These are phyloP conservation scores for Acanthornis magna DNA, from an alignment of 2,797 vertebrate species.

Conservation along the genomic window DNA sequence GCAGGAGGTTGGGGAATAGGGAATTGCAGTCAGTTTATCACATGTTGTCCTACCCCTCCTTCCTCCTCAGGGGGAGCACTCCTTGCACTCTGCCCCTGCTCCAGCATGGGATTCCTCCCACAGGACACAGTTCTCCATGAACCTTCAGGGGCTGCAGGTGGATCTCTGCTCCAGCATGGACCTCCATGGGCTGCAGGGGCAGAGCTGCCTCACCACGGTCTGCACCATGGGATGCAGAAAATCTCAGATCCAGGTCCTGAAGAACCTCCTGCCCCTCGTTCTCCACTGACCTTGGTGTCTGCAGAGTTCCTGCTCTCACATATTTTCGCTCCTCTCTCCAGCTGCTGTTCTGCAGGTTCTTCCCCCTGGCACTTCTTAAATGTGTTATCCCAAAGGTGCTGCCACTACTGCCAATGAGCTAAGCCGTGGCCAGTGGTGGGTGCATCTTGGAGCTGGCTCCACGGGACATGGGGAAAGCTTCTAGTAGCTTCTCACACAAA, in stretches of 20 bases:
- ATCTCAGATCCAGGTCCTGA: neutral
- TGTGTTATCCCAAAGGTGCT: neutral
- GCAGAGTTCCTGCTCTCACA: neutral
- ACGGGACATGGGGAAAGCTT: fast-evolving
- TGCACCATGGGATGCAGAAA: neutral
- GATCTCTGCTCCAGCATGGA: neutral
- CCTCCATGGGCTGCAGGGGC: neutral
- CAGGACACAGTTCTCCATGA: too few relatives aligned
- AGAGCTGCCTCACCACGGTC: neutral
- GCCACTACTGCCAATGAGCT: neutral
- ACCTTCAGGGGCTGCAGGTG: neutral
- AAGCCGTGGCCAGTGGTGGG: neutral
- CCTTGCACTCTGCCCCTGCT: neutral
- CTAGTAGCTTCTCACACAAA: neutral
- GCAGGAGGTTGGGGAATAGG: neutral
- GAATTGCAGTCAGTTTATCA: neutral
- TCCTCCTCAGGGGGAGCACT: neutral
- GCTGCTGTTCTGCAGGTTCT: neutral
- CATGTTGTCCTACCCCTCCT: neutral
- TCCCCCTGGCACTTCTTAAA: neutral
- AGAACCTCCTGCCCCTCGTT: neutral
- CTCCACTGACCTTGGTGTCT: neutral
- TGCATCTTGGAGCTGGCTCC: neutral
- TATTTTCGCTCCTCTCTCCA: neutral
- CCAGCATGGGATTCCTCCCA: neutral